Percentiles rank a stretch among this genome's conserved stretches.
phyloP scores from a whole-genome alignment of 1,140 invertebrate species.

The Micrasema minimum region DNA sequence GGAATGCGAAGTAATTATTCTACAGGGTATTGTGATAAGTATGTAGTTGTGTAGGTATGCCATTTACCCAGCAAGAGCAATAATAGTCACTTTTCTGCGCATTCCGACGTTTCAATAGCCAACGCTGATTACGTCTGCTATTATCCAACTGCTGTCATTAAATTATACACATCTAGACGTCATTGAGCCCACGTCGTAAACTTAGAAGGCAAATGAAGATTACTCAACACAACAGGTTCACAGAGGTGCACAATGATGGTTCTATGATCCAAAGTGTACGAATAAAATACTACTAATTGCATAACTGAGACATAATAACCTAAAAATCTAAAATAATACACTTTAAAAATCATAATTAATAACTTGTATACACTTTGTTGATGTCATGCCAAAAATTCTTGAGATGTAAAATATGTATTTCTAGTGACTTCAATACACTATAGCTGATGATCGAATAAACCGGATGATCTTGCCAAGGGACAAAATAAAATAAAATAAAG shows the following conservation, averaged over 20 bases:
- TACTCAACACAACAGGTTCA: slow-evolving; percentile 13
- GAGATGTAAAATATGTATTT: too few relatives aligned
- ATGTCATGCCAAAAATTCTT: too few relatives aligned
- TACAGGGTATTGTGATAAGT: too few relatives aligned
- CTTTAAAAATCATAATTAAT: too few relatives aligned
- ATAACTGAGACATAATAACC: too few relatives aligned
- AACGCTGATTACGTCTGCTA: background rate
- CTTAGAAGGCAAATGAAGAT: background rate
- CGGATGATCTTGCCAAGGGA: too few relatives aligned
- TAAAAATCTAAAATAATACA: too few relatives aligned
- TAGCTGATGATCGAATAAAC: too few relatives aligned
- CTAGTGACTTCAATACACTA: too few relatives aligned
- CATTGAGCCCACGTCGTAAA: background rate
- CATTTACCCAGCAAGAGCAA: slow-evolving; percentile 29
- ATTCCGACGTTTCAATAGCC: slow-evolving; percentile 8
- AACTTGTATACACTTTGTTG: too few relatives aligned
- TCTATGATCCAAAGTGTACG: background rate
- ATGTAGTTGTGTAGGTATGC: too few relatives aligned
- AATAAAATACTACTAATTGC: background rate
- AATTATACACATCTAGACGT: background rate
- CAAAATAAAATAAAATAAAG: slow-evolving; percentile 16
- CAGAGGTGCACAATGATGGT: background rate
- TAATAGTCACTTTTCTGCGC: slow-evolving; percentile 23
- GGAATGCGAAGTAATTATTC: too few relatives aligned
- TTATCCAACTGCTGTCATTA: slow-evolving; percentile 1